Evolutionary conservation across 1,140 invertebrate genomes (phyloP).

Genomic region (Drosophila kurseongensis): DNA sequence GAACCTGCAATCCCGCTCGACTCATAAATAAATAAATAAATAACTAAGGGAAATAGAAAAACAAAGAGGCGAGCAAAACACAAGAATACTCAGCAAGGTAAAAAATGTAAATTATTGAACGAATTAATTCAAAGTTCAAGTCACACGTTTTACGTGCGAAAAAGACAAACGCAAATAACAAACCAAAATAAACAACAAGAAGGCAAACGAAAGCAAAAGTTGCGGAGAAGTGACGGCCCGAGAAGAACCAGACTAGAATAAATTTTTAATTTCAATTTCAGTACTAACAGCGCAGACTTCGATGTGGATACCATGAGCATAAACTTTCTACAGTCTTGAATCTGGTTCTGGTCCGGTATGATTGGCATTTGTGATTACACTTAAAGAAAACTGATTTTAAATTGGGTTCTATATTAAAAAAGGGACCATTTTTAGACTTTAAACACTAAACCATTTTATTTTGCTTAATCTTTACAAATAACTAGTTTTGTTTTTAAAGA

Average conservation of each 20-base stretch:
- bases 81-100: constrained; percentile 18
- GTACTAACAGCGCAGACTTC: constrained; percentile 28
- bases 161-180: constrained; percentile 59
- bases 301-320: not conserved
- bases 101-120: constrained; percentile 78
- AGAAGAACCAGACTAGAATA: constrained; percentile 27
- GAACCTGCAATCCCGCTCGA: constrained; percentile 56
- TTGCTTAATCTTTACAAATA: too few species aligned
- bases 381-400: not conserved
- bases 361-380: constrained; percentile 15
- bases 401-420: too few species aligned
- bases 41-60: constrained; percentile 44
- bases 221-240: not conserved
- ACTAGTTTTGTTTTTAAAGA: too few species aligned
- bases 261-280: constrained; percentile 46
- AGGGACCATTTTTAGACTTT: too few species aligned
- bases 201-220: constrained; percentile 29
- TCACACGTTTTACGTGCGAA: constrained; percentile 76
- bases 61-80: constrained; percentile 17
- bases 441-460: too few species aligned
- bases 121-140: constrained; percentile 82
- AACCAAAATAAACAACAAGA: constrained; percentile 59
- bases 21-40: constrained; percentile 61
- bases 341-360: constrained; percentile 29
- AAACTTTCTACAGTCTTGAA: constrained; percentile 55